These are phyloP conservation scores for Antheraea yamamai DNA, from an alignment of 2,888 invertebrate genomes.

Conservation along the genomic window DNA sequence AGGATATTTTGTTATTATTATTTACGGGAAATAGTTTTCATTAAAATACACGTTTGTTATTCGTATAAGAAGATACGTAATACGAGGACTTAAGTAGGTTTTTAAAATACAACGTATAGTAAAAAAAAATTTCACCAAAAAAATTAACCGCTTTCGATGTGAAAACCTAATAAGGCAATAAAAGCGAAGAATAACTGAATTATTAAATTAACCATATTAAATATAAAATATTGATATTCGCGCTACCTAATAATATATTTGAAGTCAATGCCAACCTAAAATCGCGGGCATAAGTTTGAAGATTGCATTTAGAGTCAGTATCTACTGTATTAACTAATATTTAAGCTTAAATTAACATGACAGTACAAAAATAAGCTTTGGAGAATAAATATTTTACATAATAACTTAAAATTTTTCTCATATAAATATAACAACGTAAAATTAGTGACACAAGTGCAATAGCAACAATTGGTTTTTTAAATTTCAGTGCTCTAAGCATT, in stretches of 20 bases:
- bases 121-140: too few relatives aligned
- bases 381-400: not conserved
- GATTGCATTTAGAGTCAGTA: not conserved
- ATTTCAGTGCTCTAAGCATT: not conserved
- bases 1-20: not conserved
- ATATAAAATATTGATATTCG: too few relatives aligned
- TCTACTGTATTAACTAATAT: not conserved
- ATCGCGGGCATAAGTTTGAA: not conserved
- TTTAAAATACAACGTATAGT: too few relatives aligned
- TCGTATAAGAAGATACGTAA: not conserved
- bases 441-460: not conserved
- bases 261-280: too few relatives aligned
- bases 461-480: conserved; percentile 5
- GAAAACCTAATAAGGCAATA: too few relatives aligned
- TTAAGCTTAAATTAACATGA: not conserved
- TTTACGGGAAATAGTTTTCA: not conserved
- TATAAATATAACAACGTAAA: not conserved
- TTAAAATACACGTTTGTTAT: not conserved
- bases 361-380: not conserved
- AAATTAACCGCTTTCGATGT: too few relatives aligned
- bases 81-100: not conserved
- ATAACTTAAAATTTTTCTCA: not conserved
- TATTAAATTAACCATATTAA: too few relatives aligned
- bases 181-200: too few relatives aligned
- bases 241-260: too few relatives aligned